Base-by-base conservation (phyloP, 2,113 vertebrate species). In the Oxyruncus cristatus region DNA sequence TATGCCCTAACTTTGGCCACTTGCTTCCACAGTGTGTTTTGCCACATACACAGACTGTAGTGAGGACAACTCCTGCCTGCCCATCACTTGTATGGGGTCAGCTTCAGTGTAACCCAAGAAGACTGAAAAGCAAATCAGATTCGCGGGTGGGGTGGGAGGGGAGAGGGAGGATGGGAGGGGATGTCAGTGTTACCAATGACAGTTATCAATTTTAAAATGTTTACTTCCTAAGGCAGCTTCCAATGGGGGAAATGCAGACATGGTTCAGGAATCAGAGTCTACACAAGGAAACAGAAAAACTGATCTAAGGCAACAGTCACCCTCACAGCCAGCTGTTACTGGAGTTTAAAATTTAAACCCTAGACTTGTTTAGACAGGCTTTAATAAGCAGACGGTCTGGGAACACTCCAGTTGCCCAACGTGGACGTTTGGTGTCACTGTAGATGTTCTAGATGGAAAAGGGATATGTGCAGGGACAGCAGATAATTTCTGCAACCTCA, bases 81-180 rank as follows among this genome's bases (percentile, higher is more conserved):
- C 6, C 3, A 1, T 8, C n/a, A 12, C 9, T 35, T 58, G 8
- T 5, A 49, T 1, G 0, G 5, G 3, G 4, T 24, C 19, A 72
- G 14, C 35, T 53, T 75, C 58, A 63, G 2, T 6, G 46, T n/a
- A 80, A 7, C 5, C 12, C 5, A 27, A 53, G 10, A 77, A 84
- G 16, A 26, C 0, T 18, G 22, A 27, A 89, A 89, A 76, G 8
- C 4, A 55, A 72, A 30, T 6, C 49, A 49, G 18, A 78, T 39
- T 62, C 23, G 23, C 28, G 8, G 26, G 24, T 4, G 5, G 33
- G 3, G 3, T n/a, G 2, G 14, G 42, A 41, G 39, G 39, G 39
- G 39, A 41, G 39, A 12, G 13, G 41, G 23, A n/a, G 21, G 20
- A 23, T 2, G 0, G n/a, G n/a, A n/a, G n/a, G n/a, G n/a, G n/a